Evolutionary conservation across 2,113 vertebrate genomes (phyloP), one percentile per base, ranked within the genome.

Genomic region (Nannospalax galili): DNA sequence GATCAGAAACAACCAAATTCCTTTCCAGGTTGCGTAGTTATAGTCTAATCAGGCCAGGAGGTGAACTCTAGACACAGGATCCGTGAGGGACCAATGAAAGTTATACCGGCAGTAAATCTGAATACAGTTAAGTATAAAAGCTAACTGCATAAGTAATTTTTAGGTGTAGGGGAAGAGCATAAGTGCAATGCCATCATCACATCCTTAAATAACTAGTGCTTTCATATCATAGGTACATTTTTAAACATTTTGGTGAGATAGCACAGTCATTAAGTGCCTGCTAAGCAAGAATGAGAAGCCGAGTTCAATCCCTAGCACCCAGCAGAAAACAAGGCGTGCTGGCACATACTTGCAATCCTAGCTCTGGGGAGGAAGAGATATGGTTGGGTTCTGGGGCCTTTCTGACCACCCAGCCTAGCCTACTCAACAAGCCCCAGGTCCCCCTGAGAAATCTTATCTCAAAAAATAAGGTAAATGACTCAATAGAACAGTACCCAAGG

Each of bases 1-100:
- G 45, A 90, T 88, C 48, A 64, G 84, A 94, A 95, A 81, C 45
- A 93, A 79, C n/a, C 15, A 93, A 30, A 40, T 82, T 81, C 75
- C 40, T 79, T 95, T 75, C 84, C 56, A 90, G 19, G 24, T 12
- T 62, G 12, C 1, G 11, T 35, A 75, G 40, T 35, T 65, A 15
- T 9, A 40, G 26, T 65, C 32, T 85, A 58, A n/a, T 22, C 4
- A 35, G 64, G 45, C 7, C 24, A 60, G 48, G 9, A 6, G 4
- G 26, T 45, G 17, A n/a, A 60, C 14, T 8, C 40, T 84, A 30
- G 7, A 16, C 37, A 35, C 0, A 1, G 28, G 8, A 16, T 1
- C 0, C 9, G 10, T 0, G 20, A 37, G 42, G 35, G 12, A 35
- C 45, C 45, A 42, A 1, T 4, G 10, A 37, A 74, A 14, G 17